phyloP scores from a whole-genome alignment of 2,888 invertebrate species.

The Zele albiditarsus region DNA sequence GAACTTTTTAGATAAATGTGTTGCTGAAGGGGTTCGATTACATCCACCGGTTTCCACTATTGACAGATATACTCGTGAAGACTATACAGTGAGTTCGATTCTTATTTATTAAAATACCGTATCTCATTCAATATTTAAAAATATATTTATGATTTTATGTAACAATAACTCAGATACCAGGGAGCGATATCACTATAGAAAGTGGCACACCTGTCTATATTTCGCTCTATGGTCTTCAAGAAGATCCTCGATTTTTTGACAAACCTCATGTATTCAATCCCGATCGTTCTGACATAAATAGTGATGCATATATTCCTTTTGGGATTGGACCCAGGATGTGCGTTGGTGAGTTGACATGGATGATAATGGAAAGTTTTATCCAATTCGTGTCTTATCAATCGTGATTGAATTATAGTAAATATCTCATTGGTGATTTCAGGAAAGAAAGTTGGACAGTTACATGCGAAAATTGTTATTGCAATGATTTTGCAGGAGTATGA shows the following conservation, averaged over 20 bases:
- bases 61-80: slow-evolving; percentile 61
- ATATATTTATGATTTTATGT: background rate
- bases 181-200: slow-evolving; percentile 61
- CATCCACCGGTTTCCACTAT: slow-evolving; percentile 67
- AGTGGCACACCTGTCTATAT: slow-evolving; percentile 65
- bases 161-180: slow-evolving; percentile 58
- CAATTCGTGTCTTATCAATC: no score
- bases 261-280: slow-evolving; percentile 59
- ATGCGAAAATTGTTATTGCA: slow-evolving; percentile 62
- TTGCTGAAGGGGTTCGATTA: slow-evolving; percentile 63
- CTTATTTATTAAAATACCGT: background rate
- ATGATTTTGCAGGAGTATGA: slow-evolving; percentile 61
- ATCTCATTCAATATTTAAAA: background rate
- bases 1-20: slow-evolving; percentile 64
- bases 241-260: slow-evolving; percentile 61
- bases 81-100: slow-evolving; percentile 58
- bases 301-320: slow-evolving; percentile 65
- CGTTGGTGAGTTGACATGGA: slow-evolving; percentile 54
- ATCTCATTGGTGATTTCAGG: slow-evolving; percentile 46
- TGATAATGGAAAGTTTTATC: no score
- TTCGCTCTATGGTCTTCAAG: slow-evolving; percentile 63
- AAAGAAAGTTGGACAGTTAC: slow-evolving; percentile 62
- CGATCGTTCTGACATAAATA: slow-evolving; percentile 57
- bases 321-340: slow-evolving; percentile 64
- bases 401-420: no score